Conservation (phyloP, 2,888 invertebrate genomes). For the Bugulina stolonifera region DNA sequence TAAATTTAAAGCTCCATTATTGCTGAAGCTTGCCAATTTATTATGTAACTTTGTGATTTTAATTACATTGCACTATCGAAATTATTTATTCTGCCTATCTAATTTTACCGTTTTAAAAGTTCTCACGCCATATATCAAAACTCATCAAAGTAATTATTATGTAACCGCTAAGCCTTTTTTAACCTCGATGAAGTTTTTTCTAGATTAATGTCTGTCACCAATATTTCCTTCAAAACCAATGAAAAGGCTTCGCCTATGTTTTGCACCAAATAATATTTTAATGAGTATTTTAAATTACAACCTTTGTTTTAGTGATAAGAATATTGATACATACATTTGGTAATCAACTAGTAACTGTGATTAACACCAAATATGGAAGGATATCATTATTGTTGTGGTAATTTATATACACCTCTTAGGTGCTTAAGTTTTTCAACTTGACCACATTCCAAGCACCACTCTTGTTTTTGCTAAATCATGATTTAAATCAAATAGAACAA, state of each 20-base stretch:
- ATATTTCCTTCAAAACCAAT: neutral
- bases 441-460: neutral
- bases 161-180: slow-evolving; percentile 7
- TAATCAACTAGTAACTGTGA: neutral
- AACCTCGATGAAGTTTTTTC: neutral
- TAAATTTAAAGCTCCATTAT: neutral
- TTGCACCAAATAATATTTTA: neutral
- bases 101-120: neutral
- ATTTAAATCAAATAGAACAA: too few species aligned
- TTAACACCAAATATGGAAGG: neutral
- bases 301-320: neutral
- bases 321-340: neutral
- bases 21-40: neutral
- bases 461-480: too few species aligned
- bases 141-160: slow-evolving; percentile 5
- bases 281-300: neutral
- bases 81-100: neutral
- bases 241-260: neutral
- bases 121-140: slow-evolving; percentile 17
- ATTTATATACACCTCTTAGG: neutral
- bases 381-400: neutral
- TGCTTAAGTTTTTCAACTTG: neutral
- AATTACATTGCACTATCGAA: neutral
- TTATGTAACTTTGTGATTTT: neutral
- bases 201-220: neutral